Base-by-base conservation (phyloP, 2,888 invertebrate genomes). In the Dusona sp. region DNA sequence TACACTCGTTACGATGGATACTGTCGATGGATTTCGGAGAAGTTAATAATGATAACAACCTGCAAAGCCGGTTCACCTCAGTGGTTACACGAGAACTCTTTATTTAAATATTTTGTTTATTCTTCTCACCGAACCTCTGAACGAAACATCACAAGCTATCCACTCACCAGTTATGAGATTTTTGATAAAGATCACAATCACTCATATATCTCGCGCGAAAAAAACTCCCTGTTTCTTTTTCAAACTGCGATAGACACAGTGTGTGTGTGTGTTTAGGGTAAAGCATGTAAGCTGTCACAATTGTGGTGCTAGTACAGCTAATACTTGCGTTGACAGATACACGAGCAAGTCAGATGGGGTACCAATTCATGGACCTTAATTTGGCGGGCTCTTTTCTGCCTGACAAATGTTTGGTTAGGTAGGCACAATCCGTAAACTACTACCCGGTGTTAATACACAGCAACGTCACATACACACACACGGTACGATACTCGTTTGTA, bases 401-500 rank as follows among this genome's bases (percentile, higher is more conserved):
- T 38, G 54, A 38, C 29, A 25, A 79, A 68, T 38, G 67, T 68
- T 42, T 61, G 42, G 61, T 25, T 79, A 68, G 25, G 65, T 9
- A 38, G 42, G 1, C 70, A 54, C 45, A 54, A 68, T 19, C 54
- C 42, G 68, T 29, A 33, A 79, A 42, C 54, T 33, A 42, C 54
- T 33, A 42, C 6, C 42, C 51, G 22, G 45, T n/a, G 45, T 45
- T 33, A 65, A 64, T 64, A 64, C 45, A 77, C 64, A 29, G 68
- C 13, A 54, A 68, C 68, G 68, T 79, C 79, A 68, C 68, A 72
- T 22, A 65, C 74, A 79, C 84, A 57, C 57, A 74, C 75, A 74
- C 74, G 83, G 29, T 29, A 82, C 73, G 72, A 65, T 79, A 68
- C 81, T 78, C 54, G 67, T 87, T 51, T 67, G 36, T 65, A 79